These are phyloP conservation scores for Lepidocolaptes lacrymiger DNA, from an alignment of 2,797 vertebrate species.

Conservation along the genomic window DNA sequence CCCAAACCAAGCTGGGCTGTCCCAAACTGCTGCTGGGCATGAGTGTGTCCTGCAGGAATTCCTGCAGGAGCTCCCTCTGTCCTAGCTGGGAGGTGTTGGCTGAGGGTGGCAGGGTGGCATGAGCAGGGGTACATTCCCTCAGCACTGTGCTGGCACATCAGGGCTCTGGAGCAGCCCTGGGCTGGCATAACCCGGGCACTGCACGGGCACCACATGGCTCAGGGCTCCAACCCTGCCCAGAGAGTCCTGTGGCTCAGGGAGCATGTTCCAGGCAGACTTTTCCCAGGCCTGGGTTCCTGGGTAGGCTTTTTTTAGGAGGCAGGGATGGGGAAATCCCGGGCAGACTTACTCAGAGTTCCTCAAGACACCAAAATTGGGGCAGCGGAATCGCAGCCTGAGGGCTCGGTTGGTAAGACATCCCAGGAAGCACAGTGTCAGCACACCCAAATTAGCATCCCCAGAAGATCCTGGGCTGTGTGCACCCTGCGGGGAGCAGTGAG, in stretches of 20 bases:
- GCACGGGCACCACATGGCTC: neutral
- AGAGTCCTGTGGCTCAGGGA: neutral
- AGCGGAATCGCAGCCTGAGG: neutral
- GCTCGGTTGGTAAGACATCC: neutral
- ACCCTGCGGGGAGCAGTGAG: neutral
- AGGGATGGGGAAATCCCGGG: neutral
- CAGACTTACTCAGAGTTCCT: conserved; percentile 8
- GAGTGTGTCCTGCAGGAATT: neutral
- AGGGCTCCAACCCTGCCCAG: neutral
- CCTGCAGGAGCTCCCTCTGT: neutral
- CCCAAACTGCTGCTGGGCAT: neutral
- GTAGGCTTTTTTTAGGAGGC: neutral
- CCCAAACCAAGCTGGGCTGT: neutral
- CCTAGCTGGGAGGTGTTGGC: neutral
- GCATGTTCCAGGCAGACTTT: neutral
- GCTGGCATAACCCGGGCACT: neutral
- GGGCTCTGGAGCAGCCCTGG: neutral
- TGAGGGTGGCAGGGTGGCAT: neutral
- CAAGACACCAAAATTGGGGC: neutral
- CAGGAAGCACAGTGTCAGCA: neutral
- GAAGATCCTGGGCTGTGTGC: neutral
- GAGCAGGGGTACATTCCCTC: too few species aligned
- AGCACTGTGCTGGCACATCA: neutral
- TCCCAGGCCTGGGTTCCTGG: neutral
- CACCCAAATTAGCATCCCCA: neutral